phyloP scores from a whole-genome alignment of 2,888 invertebrate species.

The Phengaris alcon region DNA sequence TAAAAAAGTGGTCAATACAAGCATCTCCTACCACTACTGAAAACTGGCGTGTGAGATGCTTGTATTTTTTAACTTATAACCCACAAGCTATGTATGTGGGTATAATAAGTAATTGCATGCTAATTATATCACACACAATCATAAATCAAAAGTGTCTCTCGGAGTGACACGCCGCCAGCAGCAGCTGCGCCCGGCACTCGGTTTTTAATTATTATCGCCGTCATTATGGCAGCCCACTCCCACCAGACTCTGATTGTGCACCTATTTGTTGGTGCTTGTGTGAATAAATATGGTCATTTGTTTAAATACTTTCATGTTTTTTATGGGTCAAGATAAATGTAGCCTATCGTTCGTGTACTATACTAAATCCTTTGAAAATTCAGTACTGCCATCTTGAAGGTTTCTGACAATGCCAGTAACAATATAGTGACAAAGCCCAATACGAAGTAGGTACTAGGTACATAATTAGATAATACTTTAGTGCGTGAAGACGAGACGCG shows the following conservation, averaged over 20 bases:
- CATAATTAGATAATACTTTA: background rate
- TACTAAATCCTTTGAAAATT: too few relatives aligned
- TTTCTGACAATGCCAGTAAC: too few relatives aligned
- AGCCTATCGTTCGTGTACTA: too few relatives aligned
- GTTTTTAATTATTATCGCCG: conserved; percentile 63
- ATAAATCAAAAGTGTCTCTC: conserved; percentile 15
- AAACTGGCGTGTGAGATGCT: too few relatives aligned
- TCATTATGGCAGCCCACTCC: conserved; percentile 47
- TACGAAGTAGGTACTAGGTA: background rate
- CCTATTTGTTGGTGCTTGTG: conserved; percentile 11
- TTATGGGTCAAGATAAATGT: too few relatives aligned
- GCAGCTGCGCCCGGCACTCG: conserved; percentile 41
- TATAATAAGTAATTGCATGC: conserved; percentile 18
- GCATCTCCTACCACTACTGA: too few relatives aligned
- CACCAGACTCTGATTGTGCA: background rate
- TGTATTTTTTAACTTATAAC: too few relatives aligned
- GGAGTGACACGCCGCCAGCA: conserved; percentile 10
- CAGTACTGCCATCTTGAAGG: too few relatives aligned
- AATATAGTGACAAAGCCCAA: background rate
- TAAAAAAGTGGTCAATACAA: too few relatives aligned
- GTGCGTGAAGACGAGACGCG: background rate
- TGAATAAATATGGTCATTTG: background rate
- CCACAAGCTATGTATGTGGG: background rate
- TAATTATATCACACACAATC: conserved; percentile 19
- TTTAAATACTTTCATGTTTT: too few relatives aligned